These are phyloP conservation scores for Drosophila helvetica DNA, from an alignment of 2,888 invertebrate species.

Conservation along the genomic window DNA sequence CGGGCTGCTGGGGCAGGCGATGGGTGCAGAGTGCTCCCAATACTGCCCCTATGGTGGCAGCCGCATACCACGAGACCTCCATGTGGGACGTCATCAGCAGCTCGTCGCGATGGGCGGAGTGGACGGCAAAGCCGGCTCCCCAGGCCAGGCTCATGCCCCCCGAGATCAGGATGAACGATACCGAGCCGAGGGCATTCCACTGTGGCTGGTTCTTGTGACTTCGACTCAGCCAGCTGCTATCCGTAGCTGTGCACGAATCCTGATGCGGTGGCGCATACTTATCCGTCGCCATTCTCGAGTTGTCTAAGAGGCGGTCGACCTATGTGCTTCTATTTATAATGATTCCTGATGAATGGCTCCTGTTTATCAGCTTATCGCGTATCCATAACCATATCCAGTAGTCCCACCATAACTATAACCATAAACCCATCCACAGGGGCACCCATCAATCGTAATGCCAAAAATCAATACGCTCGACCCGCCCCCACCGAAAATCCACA, in stretches of 20 bases:
- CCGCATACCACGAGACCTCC: conserved; percentile 75
- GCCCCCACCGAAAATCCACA: conserved; percentile 40
- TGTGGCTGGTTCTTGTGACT: conserved; percentile 68
- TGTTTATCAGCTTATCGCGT: conserved; percentile 64
- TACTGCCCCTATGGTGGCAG: conserved; percentile 73
- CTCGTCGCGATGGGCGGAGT: conserved; percentile 57
- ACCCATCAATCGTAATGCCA: conserved; percentile 47
- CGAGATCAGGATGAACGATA: conserved; percentile 69
- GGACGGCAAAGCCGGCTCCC: conserved; percentile 71
- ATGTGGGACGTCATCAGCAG: conserved; percentile 51
- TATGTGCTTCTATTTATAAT: conserved; percentile 52
- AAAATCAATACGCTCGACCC: conserved; percentile 62
- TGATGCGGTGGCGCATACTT: conserved; percentile 44
- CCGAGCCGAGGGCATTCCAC: conserved; percentile 70
- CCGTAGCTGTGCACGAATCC: conserved; percentile 14
- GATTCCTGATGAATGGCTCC: conserved; percentile 30
- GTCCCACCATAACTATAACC: conserved; percentile 7
- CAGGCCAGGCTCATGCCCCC: conserved; percentile 80
- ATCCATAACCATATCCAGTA: conserved; percentile 22
- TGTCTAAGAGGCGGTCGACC: conserved; percentile 16
- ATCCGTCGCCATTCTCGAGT: conserved; percentile 56
- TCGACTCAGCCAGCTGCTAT: conserved; percentile 46
- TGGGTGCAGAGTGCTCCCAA: conserved; percentile 65
- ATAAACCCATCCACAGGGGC: conserved; percentile 40
- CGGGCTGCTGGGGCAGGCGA: conserved; percentile 61